These are phyloP conservation scores for Nomada goodeniana DNA, from an alignment of 2,888 invertebrate genomes.

Conservation along the genomic window DNA sequence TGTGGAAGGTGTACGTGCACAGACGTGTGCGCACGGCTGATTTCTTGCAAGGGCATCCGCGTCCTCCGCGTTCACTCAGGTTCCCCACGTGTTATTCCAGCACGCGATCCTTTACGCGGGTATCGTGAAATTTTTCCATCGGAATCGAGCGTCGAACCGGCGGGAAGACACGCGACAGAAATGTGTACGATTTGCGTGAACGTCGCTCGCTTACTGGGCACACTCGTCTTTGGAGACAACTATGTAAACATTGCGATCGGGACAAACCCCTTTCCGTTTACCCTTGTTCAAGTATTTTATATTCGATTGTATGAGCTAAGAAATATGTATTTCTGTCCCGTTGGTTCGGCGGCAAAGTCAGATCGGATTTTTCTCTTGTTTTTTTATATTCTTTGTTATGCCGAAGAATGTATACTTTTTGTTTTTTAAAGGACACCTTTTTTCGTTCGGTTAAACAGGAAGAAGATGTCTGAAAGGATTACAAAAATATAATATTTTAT, in stretches of 20 bases:
- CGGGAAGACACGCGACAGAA: not conserved
- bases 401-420: not conserved
- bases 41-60: constrained; percentile 55
- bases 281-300: not conserved
- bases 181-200: constrained; percentile 19
- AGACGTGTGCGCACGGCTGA: constrained; percentile 57
- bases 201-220: constrained; percentile 13
- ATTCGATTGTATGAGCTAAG: not conserved
- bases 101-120: constrained; percentile 36
- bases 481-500: constrained; percentile 17
- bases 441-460: not conserved
- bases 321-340: too few relatives aligned
- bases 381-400: not conserved
- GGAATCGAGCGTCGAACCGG: constrained; percentile 16
- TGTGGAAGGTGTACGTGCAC: constrained; percentile 57
- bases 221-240: constrained; percentile 42
- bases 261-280: constrained; percentile 1
- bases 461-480: not conserved
- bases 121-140: constrained; percentile 37
- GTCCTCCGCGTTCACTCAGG: constrained; percentile 51
- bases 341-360: too few relatives aligned
- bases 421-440: not conserved
- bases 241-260: constrained; percentile 48
- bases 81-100: constrained; percentile 6
- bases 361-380: too few relatives aligned